A percentile compares a stretch with the other conserved stretches of the same genome.
Conservation (phyloP, 1,140 invertebrate genomes). For the Scaptodrosophila lebanonensis region DNA sequence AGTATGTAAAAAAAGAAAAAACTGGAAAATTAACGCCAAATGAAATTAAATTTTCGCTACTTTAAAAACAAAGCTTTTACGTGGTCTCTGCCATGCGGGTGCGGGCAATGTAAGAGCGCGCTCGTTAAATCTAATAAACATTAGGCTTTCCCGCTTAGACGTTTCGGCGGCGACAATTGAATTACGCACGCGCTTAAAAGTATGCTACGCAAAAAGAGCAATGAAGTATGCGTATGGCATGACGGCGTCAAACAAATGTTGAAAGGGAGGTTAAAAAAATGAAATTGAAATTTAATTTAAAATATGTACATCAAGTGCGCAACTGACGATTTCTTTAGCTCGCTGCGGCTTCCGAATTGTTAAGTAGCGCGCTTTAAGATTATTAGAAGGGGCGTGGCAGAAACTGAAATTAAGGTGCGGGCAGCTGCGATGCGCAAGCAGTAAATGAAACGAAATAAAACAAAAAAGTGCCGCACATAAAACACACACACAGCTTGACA, state of each 20-base stretch:
- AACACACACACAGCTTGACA: slow-evolving; percentile 52
- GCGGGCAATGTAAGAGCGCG: too few relatives aligned
- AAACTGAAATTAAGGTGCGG: too few relatives aligned
- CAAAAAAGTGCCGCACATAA: slow-evolving; percentile 29
- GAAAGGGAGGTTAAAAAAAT: neutral
- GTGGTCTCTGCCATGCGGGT: slow-evolving; percentile 14
- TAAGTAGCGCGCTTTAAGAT: too few relatives aligned
- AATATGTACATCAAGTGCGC: slow-evolving; percentile 57
- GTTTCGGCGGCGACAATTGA: slow-evolving; percentile 45
- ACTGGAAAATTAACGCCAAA: slow-evolving; percentile 35
- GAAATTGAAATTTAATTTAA: slow-evolving; percentile 68
- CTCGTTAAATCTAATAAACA: too few relatives aligned
- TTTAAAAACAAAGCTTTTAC: slow-evolving; percentile 63
- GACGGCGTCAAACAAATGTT: too few relatives aligned
- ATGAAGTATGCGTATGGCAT: slow-evolving; percentile 11
- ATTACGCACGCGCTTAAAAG: slow-evolving; percentile 31
- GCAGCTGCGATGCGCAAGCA: too few relatives aligned
- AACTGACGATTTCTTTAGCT: slow-evolving; percentile 26
- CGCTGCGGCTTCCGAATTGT: too few relatives aligned
- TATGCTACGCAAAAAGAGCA: slow-evolving; percentile 15
- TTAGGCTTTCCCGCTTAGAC: too few relatives aligned
- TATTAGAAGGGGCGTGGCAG: slow-evolving; percentile 29
- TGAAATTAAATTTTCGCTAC: slow-evolving; percentile 51
- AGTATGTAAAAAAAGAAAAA: neutral
- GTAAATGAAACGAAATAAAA: slow-evolving; percentile 54